These are phyloP conservation scores for Myoxocephalus aenaeus DNA, from an alignment of 2,797 vertebrate species.

Conservation along the genomic window DNA sequence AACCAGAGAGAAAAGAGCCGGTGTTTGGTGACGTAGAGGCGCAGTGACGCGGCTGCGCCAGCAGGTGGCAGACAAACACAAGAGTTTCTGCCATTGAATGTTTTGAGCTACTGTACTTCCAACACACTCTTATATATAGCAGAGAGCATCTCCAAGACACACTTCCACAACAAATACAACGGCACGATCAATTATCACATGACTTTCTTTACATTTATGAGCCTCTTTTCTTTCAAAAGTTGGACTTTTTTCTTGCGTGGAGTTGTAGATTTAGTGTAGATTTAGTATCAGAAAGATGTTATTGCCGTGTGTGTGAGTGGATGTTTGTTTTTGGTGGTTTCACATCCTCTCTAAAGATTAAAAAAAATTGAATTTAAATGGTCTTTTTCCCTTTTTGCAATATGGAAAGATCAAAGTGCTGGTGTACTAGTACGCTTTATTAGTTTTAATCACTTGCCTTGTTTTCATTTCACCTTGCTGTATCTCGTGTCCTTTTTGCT, in stretches of 20 bases:
- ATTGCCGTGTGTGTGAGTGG: neutral
- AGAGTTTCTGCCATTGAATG: neutral
- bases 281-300: neutral
- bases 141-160: neutral
- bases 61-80: conserved; percentile 61
- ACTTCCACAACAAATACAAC: neutral
- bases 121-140: neutral
- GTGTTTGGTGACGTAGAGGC: neutral
- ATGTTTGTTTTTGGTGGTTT: neutral
- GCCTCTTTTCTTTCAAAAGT: neutral
- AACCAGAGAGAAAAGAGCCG: too few species aligned
- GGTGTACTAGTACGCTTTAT: neutral
- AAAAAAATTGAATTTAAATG: neutral
- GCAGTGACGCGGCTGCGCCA: conserved; percentile 39
- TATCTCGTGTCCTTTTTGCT: neutral
- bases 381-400: neutral
- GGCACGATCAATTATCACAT: neutral
- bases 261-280: neutral
- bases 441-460: neutral
- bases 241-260: neutral
- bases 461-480: neutral
- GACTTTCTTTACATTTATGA: neutral
- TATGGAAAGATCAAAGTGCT: neutral
- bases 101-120: neutral
- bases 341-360: neutral